Conservation (phyloP, 2,888 invertebrate genomes). For the Cheilosia vernalis region DNA sequence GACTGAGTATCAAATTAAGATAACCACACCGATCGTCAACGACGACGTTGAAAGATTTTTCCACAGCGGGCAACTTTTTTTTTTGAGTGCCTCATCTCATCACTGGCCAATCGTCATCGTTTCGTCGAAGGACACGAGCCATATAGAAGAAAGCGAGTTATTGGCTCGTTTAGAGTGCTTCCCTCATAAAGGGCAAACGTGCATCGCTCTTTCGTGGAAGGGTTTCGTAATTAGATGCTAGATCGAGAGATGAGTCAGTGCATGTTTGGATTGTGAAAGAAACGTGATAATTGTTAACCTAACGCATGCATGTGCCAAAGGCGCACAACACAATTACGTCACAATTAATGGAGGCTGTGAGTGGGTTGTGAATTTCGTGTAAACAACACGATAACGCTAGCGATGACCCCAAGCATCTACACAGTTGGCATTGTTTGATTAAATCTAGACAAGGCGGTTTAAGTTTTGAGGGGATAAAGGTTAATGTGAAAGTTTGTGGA, state of each 20-base stretch:
- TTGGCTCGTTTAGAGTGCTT: constrained; percentile 29
- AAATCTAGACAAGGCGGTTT: background rate
- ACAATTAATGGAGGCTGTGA: constrained; percentile 23
- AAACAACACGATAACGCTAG: background rate
- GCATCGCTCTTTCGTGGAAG: constrained; percentile 32
- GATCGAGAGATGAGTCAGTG: constrained; percentile 33
- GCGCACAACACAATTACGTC: constrained; percentile 18
- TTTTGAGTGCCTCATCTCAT: constrained; percentile 17
- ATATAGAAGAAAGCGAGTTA: background rate
- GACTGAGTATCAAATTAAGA: constrained; percentile 26
- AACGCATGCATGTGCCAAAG: constrained; percentile 3
- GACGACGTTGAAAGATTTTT: background rate
- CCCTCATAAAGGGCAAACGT: constrained; percentile 49
- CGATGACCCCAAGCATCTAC: background rate
- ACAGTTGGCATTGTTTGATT: background rate
- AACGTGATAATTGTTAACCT: constrained; percentile 42
- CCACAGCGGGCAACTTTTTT: background rate
- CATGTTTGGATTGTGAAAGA: constrained; percentile 1
- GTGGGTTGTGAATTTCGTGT: background rate
- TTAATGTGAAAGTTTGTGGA: background rate
- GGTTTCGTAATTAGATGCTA: constrained; percentile 68
- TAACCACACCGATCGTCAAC: constrained; percentile 18
- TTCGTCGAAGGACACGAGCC: background rate
- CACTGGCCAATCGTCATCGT: constrained; percentile 3
- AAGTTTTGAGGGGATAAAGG: background rate